Conservation (phyloP, 2,888 invertebrate genomes). For the Euplagia quadripunctaria region DNA sequence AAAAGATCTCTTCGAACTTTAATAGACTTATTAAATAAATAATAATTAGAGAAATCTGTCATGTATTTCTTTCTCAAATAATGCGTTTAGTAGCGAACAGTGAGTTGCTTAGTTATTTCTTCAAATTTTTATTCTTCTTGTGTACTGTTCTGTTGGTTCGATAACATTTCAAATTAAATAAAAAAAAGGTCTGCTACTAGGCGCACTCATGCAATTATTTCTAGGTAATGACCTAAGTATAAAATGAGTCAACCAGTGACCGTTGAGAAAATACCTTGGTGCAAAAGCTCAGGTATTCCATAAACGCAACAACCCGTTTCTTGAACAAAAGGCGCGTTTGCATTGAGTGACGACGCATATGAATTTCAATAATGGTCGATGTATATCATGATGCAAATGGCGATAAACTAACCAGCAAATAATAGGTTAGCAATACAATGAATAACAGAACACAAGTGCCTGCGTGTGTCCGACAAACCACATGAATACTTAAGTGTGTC, state of each 20-base stretch:
- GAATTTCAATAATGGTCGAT: conserved; percentile 48
- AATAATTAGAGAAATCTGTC: not conserved
- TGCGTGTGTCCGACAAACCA: not conserved
- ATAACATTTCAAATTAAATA: too few relatives aligned
- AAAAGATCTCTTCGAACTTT: too few relatives aligned
- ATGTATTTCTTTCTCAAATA: not conserved
- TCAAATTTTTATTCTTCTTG: not conserved
- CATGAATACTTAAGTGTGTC: not conserved
- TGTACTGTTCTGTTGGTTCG: not conserved
- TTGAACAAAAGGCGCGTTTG: conserved; percentile 63
- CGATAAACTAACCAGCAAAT: conserved; percentile 27
- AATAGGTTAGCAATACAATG: conserved; percentile 21
- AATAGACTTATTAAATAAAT: not conserved
- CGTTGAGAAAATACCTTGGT: conserved; percentile 61
- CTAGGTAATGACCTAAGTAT: conserved; percentile 18
- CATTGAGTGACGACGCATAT: conserved; percentile 54
- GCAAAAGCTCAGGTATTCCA: conserved; percentile 48
- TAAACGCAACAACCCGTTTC: conserved; percentile 49
- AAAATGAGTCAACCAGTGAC: conserved; percentile 51
- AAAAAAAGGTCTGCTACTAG: not conserved
- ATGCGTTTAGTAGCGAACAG: not conserved
- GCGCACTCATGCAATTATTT: not conserved
- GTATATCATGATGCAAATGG: conserved; percentile 32
- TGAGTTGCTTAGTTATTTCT: not conserved
- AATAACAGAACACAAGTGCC: conserved; percentile 8